A percentile compares a stretch with the other conserved stretches of the same genome.
Evolutionary conservation across 2,113 vertebrate genomes (phyloP).

Genomic region (Egretta garzetta): DNA sequence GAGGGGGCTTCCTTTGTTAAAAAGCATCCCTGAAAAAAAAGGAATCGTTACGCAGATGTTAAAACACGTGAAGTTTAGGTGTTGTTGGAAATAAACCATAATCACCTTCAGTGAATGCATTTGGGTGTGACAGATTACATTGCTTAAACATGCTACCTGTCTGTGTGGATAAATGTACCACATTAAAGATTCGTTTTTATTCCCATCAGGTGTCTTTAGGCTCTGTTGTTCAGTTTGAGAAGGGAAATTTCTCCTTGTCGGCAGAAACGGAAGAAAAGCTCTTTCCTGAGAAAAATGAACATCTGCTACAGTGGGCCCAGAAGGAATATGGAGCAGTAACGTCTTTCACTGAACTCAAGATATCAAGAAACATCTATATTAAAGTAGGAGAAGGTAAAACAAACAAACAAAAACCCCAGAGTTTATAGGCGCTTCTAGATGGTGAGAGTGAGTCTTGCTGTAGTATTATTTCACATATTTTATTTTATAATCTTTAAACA

Average conservation of each 20-base stretch:
- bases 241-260: constrained; percentile 82
- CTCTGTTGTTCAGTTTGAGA: constrained; percentile 84
- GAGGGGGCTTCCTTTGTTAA: background rate
- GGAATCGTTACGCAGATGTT: background rate
- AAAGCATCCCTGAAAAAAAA: background rate
- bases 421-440: background rate
- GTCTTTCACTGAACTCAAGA: constrained; percentile 94
- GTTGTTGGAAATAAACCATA: background rate
- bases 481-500: background rate
- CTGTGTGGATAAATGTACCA: background rate
- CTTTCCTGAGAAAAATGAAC: constrained; percentile 88
- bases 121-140: background rate
- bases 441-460: background rate
- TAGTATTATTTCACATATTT: background rate
- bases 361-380: constrained; percentile 91
- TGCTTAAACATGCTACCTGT: background rate
- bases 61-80: background rate
- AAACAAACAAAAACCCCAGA: background rate
- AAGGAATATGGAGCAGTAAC: constrained; percentile 91
- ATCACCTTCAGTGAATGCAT: background rate
- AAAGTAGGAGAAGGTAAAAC: constrained; percentile 96
- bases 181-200: constrained; percentile 44
- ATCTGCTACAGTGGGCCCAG: constrained; percentile 89
- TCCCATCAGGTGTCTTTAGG: constrained; percentile 84
- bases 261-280: constrained; percentile 75